phyloP scores from a whole-genome alignment of 2,113 vertebrate species.

The Synodontis membranacea region DNA sequence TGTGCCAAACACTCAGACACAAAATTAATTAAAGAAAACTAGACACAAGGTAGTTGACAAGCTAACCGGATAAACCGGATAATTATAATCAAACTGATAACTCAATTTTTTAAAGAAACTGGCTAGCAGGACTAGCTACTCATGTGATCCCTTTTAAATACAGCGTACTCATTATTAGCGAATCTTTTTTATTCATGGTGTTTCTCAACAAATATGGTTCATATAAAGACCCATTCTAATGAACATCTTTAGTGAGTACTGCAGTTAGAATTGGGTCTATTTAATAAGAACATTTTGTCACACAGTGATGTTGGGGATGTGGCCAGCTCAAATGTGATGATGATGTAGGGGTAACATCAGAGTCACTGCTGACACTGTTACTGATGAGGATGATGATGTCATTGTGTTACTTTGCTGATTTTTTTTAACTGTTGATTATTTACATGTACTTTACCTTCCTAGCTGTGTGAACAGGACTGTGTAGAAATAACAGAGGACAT shows the following conservation, averaged over 20 bases:
- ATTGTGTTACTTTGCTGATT: not conserved
- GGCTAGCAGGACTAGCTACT: conserved; percentile 18
- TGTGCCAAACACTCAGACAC: not conserved
- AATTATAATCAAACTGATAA: not conserved
- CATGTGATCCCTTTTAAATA: conserved; percentile 1
- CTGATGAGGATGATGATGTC: conserved; percentile 5
- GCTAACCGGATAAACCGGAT: no score
- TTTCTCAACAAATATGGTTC: conserved; percentile 4
- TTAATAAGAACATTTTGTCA: not conserved
- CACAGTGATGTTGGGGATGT: not conserved
- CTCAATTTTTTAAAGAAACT: not conserved
- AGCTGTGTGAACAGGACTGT: not conserved
- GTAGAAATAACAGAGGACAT: not conserved
- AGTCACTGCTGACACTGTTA: not conserved
- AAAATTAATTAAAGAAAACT: not conserved
- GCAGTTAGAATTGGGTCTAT: not conserved
- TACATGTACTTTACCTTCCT: not conserved
- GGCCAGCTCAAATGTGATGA: not conserved
- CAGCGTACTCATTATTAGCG: not conserved
- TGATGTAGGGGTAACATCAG: not conserved
- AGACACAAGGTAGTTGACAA: not conserved
- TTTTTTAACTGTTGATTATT: not conserved
- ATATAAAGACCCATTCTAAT: not conserved
- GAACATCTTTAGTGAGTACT: not conserved
- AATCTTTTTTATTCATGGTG: not conserved